Evolutionary conservation across 2,113 vertebrate genomes (phyloP).

Genomic region (Myotis yumanensis): DNA sequence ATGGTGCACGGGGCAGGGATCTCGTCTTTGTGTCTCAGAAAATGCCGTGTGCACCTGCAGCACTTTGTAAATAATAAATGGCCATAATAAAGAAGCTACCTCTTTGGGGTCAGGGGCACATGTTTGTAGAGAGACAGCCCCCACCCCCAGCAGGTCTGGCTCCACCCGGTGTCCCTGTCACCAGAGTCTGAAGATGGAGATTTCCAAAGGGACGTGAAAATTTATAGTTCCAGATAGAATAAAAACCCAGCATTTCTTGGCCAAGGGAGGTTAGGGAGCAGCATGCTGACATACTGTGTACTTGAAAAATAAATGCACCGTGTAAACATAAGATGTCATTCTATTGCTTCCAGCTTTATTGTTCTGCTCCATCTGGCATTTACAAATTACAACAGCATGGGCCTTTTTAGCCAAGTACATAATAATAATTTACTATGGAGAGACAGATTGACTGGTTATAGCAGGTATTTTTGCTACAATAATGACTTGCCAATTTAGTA

Average conservation of each 20-base stretch:
- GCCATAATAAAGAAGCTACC: conserved; percentile 55
- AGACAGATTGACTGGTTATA: conserved; percentile 18
- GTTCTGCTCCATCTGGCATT: conserved; percentile 9
- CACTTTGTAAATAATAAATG: conserved; percentile 77
- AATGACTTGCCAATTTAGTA: conserved; percentile 11
- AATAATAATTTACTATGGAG: conserved; percentile 34
- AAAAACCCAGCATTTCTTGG: conserved; percentile 23
- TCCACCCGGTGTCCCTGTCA: background rate
- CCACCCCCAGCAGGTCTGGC: background rate
- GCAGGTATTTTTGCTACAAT: conserved; percentile 16
- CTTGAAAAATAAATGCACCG: conserved; percentile 47
- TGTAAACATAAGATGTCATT: conserved; percentile 47
- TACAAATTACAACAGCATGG: background rate
- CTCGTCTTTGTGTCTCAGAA: conserved; percentile 69
- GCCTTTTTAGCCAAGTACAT: conserved; percentile 23
- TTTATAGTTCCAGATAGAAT: background rate
- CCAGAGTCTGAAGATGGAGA: background rate
- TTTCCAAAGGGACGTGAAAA: conserved; percentile 27
- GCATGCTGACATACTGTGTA: conserved; percentile 6
- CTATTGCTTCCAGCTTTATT: conserved; percentile 5
- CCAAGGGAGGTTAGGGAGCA: conserved; percentile 40
- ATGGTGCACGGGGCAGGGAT: conserved; percentile 17
- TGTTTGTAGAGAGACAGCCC: conserved; percentile 49
- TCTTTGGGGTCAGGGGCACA: conserved; percentile 52
- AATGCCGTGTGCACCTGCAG: conserved; percentile 61